phyloP scores from a whole-genome alignment of 2,888 invertebrate species.

The Metallyticus violacea region DNA sequence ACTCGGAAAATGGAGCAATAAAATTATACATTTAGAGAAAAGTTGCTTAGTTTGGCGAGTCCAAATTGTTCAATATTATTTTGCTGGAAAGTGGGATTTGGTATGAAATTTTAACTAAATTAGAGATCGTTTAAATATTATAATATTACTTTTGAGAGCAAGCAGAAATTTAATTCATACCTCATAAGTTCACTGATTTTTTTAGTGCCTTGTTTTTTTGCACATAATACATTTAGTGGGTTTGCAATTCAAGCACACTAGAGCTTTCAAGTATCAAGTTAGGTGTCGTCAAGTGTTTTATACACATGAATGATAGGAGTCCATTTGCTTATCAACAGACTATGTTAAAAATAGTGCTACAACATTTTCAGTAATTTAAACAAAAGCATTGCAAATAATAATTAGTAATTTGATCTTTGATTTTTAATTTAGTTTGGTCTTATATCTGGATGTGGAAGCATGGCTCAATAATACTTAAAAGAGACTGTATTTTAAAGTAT shows the following conservation, averaged over 20 bases:
- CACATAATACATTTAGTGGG: background rate
- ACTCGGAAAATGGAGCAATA: too few relatives aligned
- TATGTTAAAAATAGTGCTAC: background rate
- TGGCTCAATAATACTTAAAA: background rate
- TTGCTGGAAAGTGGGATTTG: too few relatives aligned
- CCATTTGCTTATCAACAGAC: background rate
- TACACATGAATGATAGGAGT: background rate
- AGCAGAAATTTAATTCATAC: background rate
- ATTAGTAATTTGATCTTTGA: background rate
- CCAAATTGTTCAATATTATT: too few relatives aligned
- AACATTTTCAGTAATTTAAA: background rate
- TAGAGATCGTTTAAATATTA: too few relatives aligned
- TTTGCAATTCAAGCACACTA: background rate
- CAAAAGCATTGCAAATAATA: background rate
- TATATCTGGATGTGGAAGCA: background rate
- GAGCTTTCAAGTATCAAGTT: background rate
- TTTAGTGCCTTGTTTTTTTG: background rate
- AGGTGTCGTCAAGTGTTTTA: background rate
- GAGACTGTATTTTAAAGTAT: background rate
- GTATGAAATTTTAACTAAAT: too few relatives aligned
- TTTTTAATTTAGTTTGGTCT: background rate
- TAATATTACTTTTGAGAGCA: too few relatives aligned
- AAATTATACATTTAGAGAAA: too few relatives aligned
- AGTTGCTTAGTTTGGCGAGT: too few relatives aligned
- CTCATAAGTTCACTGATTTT: background rate